These are phyloP conservation scores for Pycnonotus jocosus DNA, from an alignment of 2,113 vertebrate species.

Conservation along the genomic window DNA sequence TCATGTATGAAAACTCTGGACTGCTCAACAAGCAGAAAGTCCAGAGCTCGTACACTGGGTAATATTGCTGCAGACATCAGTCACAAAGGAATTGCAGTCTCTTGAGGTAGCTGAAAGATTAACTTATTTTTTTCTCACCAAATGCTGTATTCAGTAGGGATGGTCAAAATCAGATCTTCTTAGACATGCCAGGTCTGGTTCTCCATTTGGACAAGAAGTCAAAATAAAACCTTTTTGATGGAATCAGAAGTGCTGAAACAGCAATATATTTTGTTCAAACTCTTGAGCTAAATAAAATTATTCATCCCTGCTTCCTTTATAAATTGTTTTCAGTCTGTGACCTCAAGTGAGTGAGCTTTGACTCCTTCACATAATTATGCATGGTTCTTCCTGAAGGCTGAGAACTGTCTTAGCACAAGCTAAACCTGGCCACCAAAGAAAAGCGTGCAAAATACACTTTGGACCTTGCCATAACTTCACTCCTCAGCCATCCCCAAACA, in stretches of 20 bases:
- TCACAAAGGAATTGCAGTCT: neutral
- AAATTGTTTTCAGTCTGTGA: neutral
- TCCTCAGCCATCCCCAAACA: neutral
- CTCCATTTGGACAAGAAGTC: neutral
- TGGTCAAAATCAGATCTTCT: neutral
- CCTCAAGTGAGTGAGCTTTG: neutral
- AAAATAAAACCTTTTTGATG: neutral
- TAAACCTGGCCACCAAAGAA: neutral
- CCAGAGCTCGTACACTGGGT: neutral
- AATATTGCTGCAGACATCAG: neutral
- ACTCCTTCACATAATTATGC: rapidly evolving
- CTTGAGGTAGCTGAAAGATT: neutral
- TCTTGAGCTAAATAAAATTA: neutral
- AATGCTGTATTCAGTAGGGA: neutral
- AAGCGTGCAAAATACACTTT: neutral
- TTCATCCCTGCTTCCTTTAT: neutral
- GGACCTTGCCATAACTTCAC: neutral
- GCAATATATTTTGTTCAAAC: neutral
- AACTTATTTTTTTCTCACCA: neutral
- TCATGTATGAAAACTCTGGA: neutral
- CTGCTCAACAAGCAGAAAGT: neutral
- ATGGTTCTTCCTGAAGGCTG: neutral
- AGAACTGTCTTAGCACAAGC: neutral
- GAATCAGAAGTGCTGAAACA: neutral
- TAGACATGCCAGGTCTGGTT: neutral